A percentile compares a stretch with the other conserved stretches of the same genome.
Evolutionary conservation across 2,797 vertebrate genomes (phyloP).

Genomic region (Hyperoplus immaculatus): DNA sequence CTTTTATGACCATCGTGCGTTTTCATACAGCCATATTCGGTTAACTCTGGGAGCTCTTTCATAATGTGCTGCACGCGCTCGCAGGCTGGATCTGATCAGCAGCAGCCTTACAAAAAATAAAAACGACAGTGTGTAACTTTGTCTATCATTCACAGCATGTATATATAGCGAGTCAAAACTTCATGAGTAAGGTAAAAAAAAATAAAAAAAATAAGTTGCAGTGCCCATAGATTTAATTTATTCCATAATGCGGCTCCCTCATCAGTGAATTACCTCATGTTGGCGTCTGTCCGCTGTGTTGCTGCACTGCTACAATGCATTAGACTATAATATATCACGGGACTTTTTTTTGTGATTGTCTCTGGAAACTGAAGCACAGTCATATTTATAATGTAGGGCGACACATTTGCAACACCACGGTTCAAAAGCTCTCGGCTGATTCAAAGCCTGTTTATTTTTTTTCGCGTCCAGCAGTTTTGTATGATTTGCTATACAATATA

Average conservation of each 20-base stretch:
- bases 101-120: not conserved
- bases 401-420: not conserved
- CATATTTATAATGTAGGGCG: not conserved
- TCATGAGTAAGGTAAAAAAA: not conserved
- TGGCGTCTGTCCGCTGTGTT: not conserved
- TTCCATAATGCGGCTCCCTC: too few relatives aligned
- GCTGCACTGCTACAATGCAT: not conserved
- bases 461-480: not conserved
- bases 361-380: not conserved
- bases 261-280: not conserved
- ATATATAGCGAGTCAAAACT: too few relatives aligned
- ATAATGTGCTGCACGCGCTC: not conserved
- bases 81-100: not conserved
- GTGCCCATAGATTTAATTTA: not conserved
- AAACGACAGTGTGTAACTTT: not conserved
- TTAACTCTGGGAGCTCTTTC: not conserved
- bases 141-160: too few relatives aligned
- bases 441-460: not conserved
- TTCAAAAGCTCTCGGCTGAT: not conserved
- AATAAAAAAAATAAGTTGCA: not conserved
- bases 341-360: not conserved
- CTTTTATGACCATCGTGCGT: not conserved
- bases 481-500: conserved; percentile 25
- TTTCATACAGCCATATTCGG: not conserved
- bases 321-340: not conserved